Conservation (phyloP, 2,113 vertebrate genomes). For the Neodontobutis hainanensis region DNA sequence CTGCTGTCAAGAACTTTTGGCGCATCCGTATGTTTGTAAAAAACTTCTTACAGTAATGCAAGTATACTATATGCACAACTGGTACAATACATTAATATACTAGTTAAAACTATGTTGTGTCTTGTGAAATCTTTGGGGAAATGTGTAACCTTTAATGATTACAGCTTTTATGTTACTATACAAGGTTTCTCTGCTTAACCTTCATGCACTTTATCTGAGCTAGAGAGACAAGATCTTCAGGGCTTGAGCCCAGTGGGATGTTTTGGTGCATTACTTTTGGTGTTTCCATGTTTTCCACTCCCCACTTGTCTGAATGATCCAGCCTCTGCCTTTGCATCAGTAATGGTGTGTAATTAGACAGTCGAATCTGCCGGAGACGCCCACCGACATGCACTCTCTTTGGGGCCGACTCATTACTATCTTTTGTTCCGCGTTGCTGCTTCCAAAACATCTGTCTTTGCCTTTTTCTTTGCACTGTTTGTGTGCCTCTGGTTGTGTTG, state of each 20-base stretch:
- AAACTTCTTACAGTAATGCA: too few relatives aligned
- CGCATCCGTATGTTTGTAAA: too few relatives aligned
- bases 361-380: constrained; percentile 45
- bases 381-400: constrained; percentile 24
- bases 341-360: constrained; percentile 62
- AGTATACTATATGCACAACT: too few relatives aligned
- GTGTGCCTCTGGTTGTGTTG: constrained; percentile 32
- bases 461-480: constrained; percentile 39
- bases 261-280: constrained; percentile 30
- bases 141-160: too few relatives aligned
- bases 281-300: constrained; percentile 35
- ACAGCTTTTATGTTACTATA: too few relatives aligned
- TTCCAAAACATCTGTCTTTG: constrained; percentile 54
- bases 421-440: constrained; percentile 29
- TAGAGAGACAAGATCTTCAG: neutral
- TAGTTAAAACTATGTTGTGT: too few relatives aligned
- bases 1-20: too few relatives aligned
- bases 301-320: constrained; percentile 21
- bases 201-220: too few relatives aligned
- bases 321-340: constrained; percentile 37
- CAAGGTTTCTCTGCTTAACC: too few relatives aligned
- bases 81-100: too few relatives aligned
- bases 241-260: constrained; percentile 13
- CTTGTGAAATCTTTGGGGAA: too few relatives aligned
- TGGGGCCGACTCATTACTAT: constrained; percentile 52